phyloP scores from a whole-genome alignment of 1,140 invertebrate genomes.

The Anastrepha obliqua region DNA sequence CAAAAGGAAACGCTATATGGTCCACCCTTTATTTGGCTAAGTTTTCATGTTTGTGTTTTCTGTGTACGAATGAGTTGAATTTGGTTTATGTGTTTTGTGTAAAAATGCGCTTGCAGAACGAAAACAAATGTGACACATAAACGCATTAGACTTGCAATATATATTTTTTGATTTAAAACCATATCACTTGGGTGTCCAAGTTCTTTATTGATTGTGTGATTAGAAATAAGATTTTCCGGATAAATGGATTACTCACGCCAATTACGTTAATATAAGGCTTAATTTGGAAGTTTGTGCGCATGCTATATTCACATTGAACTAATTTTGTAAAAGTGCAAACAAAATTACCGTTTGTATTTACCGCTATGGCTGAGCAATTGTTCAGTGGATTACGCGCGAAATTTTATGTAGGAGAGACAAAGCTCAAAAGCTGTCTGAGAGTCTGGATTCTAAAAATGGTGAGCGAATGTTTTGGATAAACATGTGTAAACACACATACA shows the following conservation, averaged over 20 bases:
- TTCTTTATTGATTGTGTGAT: not conserved
- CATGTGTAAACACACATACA: not conserved
- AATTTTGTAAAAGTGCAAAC: not conserved
- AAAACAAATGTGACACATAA: too few relatives aligned
- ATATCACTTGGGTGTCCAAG: too few relatives aligned
- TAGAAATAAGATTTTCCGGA: constrained; percentile 6
- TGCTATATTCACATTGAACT: not conserved
- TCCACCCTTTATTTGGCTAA: too few relatives aligned
- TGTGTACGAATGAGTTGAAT: too few relatives aligned
- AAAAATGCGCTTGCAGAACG: too few relatives aligned
- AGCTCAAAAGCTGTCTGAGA: not conserved
- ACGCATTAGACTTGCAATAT: too few relatives aligned
- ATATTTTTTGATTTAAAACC: too few relatives aligned
- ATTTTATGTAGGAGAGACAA: not conserved
- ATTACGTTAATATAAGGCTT: not conserved
- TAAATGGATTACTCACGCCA: not conserved
- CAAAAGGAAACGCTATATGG: too few relatives aligned
- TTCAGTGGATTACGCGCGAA: not conserved
- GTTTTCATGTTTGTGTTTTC: too few relatives aligned
- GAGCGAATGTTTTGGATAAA: not conserved
- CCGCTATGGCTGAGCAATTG: not conserved
- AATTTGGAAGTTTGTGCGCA: not conserved
- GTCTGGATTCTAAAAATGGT: not conserved
- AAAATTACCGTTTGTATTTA: not conserved
- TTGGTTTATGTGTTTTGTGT: too few relatives aligned